Base-by-base conservation (phyloP, 2,113 vertebrate species). In the Nycticebus coucang region DNA sequence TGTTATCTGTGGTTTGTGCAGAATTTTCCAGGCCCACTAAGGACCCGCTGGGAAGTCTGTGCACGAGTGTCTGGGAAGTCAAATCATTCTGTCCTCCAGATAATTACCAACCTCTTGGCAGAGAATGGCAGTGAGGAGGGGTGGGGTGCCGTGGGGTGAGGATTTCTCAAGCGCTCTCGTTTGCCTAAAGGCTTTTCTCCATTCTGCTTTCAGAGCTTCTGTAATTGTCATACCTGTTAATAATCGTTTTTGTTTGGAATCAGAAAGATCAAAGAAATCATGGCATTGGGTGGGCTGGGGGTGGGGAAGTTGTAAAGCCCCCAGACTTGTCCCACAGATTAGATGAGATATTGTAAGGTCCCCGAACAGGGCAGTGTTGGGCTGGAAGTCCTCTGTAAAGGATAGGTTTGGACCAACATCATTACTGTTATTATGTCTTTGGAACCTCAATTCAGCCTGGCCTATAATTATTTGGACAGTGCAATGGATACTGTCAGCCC, bases 71-170 rank as follows among this genome's bases (percentile, higher is more conserved):
- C 53, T 30, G 41, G 18, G 41, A 85, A 33, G 72, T 77, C 15
- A 37, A 22, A 14, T 80, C 35, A 19, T 74, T 41, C 90, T 55
- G 33, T n/a, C 66, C 87, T 83, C 64, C 55, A 79, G 88, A 87
- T 50, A 80, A 60, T 89, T 33, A 81, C 59, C 75, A 35, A 24
- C 35, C 59, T 26, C 18, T 2, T 35, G 45, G 33, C 72, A 19
- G 17, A 24, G 57, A 57, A 14, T 30, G 50, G 19, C 59, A 35
- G 10, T 0, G 24, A 53, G 33, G 8, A 22, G 5, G 2, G 4
- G 66, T 17, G 1, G 9, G 33, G 6, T 28, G 33, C 26, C 26
- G 19, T n/a, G 37, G 72, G 55, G 19, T 30, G 64, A 50, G 30
- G 84, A 33, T 37, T 71, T 78, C 53, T 75, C 41, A 28, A 22